Percentiles rank a stretch among this genome's conserved stretches.
phyloP scores from a whole-genome alignment of 2,797 vertebrate genomes.

The Apogon hyalosoma region DNA sequence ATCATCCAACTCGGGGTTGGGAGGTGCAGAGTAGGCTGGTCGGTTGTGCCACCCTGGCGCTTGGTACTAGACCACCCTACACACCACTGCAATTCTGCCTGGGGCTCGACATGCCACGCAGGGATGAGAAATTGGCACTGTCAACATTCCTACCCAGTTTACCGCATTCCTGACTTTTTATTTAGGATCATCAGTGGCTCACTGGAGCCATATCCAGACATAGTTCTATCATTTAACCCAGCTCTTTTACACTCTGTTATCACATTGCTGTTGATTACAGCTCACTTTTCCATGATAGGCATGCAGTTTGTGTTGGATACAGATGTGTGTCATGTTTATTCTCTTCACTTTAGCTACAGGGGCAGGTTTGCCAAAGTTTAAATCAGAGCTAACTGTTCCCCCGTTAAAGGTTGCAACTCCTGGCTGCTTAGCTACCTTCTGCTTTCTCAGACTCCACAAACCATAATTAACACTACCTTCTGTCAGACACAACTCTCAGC shows the following conservation, averaged over 20 bases:
- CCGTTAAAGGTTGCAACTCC: constrained; percentile 63
- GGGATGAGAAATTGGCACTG: constrained; percentile 75
- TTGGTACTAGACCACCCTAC: constrained; percentile 76
- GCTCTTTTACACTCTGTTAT: constrained; percentile 49
- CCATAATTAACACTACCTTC: constrained; percentile 81
- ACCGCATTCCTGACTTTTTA: constrained; percentile 79
- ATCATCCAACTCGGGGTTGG: constrained; percentile 68
- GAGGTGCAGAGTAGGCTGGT: constrained; percentile 63
- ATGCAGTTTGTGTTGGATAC: constrained; percentile 35
- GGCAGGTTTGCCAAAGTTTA: constrained; percentile 58
- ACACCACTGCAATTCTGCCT: constrained; percentile 58
- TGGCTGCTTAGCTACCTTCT: constrained; percentile 69
- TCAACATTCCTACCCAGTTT: constrained; percentile 78
- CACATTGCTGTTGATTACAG: constrained; percentile 46
- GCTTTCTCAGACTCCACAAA: constrained; percentile 73
- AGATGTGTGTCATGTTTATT: constrained; percentile 58
- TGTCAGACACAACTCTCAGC: constrained; percentile 65
- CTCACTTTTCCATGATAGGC: constrained; percentile 30
- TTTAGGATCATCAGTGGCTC: constrained; percentile 54
- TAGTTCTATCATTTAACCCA: constrained; percentile 35
- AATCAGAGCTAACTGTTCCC: constrained; percentile 69
- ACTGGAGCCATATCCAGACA: constrained; percentile 18
- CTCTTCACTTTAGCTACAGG: constrained; percentile 15
- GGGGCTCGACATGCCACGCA: constrained; percentile 56
- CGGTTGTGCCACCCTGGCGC: constrained; percentile 73